Conservation (phyloP, 2,113 vertebrate genomes). For the Heteronetta atricapilla region DNA sequence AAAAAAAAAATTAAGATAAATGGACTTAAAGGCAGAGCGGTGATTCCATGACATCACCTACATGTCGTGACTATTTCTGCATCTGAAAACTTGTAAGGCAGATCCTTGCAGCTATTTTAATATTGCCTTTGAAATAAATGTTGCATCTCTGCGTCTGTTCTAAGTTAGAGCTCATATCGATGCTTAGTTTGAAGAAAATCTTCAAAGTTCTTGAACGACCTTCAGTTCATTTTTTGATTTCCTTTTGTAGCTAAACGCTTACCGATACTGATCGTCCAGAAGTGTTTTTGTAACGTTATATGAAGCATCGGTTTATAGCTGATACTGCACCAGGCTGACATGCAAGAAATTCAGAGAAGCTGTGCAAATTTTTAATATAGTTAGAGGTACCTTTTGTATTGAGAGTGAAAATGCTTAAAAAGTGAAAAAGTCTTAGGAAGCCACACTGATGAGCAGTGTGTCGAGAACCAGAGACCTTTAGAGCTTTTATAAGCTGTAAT, state of each 20-base stretch:
- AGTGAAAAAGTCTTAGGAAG: not conserved
- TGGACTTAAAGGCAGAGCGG: not conserved
- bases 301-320: not conserved
- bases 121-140: not conserved
- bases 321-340: not conserved
- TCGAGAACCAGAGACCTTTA: not conserved
- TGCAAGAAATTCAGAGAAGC: not conserved
- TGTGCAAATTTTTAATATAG: not conserved
- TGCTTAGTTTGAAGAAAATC: not conserved
- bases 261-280: not conserved
- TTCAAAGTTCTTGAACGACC: not conserved
- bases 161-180: not conserved
- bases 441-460: not conserved
- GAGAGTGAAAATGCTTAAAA: not conserved
- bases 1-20: not conserved
- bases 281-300: not conserved
- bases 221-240: not conserved
- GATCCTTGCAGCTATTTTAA: not conserved
- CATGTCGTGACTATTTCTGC: not conserved
- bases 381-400: not conserved
- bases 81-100: not conserved
- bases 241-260: not conserved
- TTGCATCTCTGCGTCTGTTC: not conserved
- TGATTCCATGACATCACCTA: not conserved
- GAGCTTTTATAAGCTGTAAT: fast-evolving